These are phyloP conservation scores for Reticulitermes speratus DNA, from an alignment of 1,140 invertebrate species.

Conservation along the genomic window DNA sequence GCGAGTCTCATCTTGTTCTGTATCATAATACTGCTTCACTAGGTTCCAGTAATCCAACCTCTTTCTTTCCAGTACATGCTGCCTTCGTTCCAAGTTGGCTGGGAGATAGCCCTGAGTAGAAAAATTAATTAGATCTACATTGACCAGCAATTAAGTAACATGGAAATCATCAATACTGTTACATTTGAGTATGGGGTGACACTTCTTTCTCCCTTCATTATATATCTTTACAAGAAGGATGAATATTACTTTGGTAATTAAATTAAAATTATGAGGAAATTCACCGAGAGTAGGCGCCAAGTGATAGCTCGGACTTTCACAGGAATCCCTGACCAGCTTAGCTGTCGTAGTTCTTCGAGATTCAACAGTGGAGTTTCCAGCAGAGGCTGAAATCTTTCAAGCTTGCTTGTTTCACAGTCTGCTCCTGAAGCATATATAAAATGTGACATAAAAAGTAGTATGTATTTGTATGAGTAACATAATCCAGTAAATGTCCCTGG, in stretches of 20 bases:
- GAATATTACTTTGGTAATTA: not conserved
- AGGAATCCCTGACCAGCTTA: slow-evolving; percentile 96
- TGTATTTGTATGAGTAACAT: too few relatives aligned
- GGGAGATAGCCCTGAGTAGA: slow-evolving; percentile 80
- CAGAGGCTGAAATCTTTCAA: slow-evolving; percentile 79
- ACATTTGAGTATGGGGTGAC: too few relatives aligned
- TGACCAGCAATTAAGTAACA: not conserved
- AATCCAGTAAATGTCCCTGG: too few relatives aligned
- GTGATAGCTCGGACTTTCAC: slow-evolving; percentile 72
- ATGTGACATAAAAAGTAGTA: too few relatives aligned
- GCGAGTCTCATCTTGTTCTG: slow-evolving; percentile 86
- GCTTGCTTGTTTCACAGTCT: slow-evolving; percentile 68
- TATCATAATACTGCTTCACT: slow-evolving; percentile 94
- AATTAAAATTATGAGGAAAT: slow-evolving; percentile 38
- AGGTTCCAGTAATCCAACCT: slow-evolving; percentile 93
- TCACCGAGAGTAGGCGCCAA: slow-evolving; percentile 75
- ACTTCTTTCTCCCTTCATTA: too few relatives aligned
- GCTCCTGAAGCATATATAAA: slow-evolving; percentile 34
- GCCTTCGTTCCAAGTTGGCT: slow-evolving; percentile 80
- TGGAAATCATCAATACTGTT: not conserved
- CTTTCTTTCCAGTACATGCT: slow-evolving; percentile 83
- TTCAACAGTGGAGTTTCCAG: slow-evolving; percentile 72
- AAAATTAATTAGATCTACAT: not conserved
- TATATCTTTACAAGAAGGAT: not conserved
- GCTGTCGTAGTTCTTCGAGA: slow-evolving; percentile 81